phyloP scores from a whole-genome alignment of 2,888 invertebrate species.

The Aporophyla nigra region DNA sequence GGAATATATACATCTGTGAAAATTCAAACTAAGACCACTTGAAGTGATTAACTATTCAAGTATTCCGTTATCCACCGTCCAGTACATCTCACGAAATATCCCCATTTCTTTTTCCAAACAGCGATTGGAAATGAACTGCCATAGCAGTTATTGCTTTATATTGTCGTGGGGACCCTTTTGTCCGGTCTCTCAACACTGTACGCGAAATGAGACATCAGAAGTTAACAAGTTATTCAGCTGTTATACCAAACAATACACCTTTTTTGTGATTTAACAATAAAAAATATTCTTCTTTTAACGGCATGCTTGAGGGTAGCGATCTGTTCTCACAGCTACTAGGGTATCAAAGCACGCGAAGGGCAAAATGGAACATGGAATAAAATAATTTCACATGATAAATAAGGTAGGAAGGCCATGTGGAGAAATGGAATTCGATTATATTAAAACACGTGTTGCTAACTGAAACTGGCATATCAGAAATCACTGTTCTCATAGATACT shows the following conservation, averaged over 20 bases:
- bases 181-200: background rate
- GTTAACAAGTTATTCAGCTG: background rate
- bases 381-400: background rate
- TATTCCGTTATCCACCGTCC: no score
- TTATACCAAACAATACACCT: background rate
- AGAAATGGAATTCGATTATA: background rate
- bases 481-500: constrained; percentile 4
- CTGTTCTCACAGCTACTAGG: background rate
- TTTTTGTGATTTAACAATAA: background rate
- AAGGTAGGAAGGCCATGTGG: no score
- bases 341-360: background rate
- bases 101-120: no score
- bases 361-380: background rate
- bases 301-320: background rate
- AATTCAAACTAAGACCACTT: no score
- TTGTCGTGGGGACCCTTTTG: no score
- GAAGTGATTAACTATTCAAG: no score
- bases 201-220: constrained; percentile 14
- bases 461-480: background rate
- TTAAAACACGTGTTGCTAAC: background rate
- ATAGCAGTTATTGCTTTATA: no score
- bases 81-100: no score
- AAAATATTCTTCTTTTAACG: background rate
- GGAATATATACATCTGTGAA: no score
- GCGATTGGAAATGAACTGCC: no score